Conservation (phyloP, 2,888 invertebrate species). For the Drosophila differens region DNA sequence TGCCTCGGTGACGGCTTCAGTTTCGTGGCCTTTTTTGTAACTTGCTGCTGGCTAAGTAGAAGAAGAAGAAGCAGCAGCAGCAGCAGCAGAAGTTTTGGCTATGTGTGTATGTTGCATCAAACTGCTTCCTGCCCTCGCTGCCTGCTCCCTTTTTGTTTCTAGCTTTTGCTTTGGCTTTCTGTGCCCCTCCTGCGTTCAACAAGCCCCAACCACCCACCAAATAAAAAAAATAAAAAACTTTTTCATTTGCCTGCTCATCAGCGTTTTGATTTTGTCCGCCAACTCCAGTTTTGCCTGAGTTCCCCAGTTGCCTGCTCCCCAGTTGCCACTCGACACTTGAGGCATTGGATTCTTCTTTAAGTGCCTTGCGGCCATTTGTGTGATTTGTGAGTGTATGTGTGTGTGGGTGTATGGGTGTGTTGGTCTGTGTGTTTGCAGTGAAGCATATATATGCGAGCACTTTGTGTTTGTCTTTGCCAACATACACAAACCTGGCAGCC, state of each 20-base stretch:
- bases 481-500: slow-evolving; percentile 64
- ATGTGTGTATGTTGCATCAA: slow-evolving; percentile 52
- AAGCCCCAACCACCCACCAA: slow-evolving; percentile 10
- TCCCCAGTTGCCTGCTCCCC: slow-evolving; percentile 15
- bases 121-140: slow-evolving; percentile 41
- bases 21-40: slow-evolving; percentile 66
- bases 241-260: slow-evolving; percentile 83
- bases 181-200: slow-evolving; percentile 46
- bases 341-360: slow-evolving; percentile 84
- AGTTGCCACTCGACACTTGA: slow-evolving; percentile 61
- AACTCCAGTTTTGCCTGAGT: slow-evolving; percentile 50
- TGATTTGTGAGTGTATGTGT: slow-evolving; percentile 78
- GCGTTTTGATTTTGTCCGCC: slow-evolving; percentile 81
- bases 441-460: slow-evolving; percentile 51
- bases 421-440: slow-evolving; percentile 62
- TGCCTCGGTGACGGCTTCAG: slow-evolving; percentile 35
- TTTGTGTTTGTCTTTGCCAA: slow-evolving; percentile 76
- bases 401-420: slow-evolving; percentile 42
- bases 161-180: slow-evolving; percentile 62
- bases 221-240: slow-evolving; percentile 71
- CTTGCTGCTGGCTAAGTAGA: slow-evolving; percentile 55
- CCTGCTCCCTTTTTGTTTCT: slow-evolving; percentile 18
- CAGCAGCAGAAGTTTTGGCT: slow-evolving; percentile 32
- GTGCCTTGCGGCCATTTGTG: slow-evolving; percentile 80
- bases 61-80: slow-evolving; percentile 28